Percentiles rank a stretch among this genome's conserved stretches.
phyloP scores from a whole-genome alignment of 2,888 invertebrate species.

The Glomeris marginata region DNA sequence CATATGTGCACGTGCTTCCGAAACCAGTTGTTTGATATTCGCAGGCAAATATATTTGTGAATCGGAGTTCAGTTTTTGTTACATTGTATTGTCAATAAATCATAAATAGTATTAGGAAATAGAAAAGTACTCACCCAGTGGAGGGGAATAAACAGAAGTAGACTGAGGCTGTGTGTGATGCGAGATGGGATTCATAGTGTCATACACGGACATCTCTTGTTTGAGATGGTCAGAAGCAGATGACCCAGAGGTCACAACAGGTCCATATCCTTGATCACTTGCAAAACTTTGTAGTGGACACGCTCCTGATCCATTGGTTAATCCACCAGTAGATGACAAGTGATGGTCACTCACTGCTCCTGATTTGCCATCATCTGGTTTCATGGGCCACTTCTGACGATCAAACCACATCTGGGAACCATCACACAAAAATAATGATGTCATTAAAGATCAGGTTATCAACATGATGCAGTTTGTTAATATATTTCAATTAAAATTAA shows the following conservation, averaged over 20 bases:
- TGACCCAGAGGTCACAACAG: constrained; percentile 7
- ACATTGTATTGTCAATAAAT: not conserved
- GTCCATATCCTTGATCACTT: not conserved
- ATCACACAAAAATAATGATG: not conserved
- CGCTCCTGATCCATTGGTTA: too few species aligned
- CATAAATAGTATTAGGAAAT: not conserved
- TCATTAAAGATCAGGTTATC: not conserved
- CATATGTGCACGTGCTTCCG: too few species aligned
- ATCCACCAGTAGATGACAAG: too few species aligned
- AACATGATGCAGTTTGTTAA: too few species aligned
- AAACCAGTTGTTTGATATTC: too few species aligned
- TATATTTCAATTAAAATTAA: not conserved
- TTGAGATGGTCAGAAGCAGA: constrained; percentile 14
- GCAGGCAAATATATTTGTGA: too few species aligned
- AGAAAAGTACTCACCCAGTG: constrained; percentile 37
- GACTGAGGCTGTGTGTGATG: constrained; percentile 42
- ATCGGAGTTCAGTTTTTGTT: too few species aligned
- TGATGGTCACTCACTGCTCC: constrained; percentile 2
- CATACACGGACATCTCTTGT: constrained; percentile 18
- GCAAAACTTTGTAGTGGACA: too few species aligned
- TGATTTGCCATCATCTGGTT: constrained; percentile 13
- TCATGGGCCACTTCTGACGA: constrained; percentile 16
- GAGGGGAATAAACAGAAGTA: constrained; percentile 54
- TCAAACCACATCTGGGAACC: constrained; percentile 15
- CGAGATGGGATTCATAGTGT: constrained; percentile 50